phyloP scores from a whole-genome alignment of 2,888 invertebrate genomes.

The Eueremaeus valkanovi region DNA sequence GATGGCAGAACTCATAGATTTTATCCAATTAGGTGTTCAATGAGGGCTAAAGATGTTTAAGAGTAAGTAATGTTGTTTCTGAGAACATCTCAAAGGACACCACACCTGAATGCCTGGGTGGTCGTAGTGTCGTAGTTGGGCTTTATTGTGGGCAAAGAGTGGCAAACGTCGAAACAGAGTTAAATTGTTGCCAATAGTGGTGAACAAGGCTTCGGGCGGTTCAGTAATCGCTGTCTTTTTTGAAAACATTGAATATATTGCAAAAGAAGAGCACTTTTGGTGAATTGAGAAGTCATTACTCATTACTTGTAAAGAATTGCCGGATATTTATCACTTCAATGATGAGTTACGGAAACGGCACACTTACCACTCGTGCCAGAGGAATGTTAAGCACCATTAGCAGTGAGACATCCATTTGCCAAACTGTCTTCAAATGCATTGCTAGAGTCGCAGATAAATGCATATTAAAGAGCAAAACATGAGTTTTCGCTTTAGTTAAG shows the following conservation, averaged over 20 bases:
- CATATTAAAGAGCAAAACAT: slow-evolving; percentile 4
- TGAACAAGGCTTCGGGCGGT: slow-evolving; percentile 10
- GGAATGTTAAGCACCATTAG: slow-evolving; percentile 1
- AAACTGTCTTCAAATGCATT: neutral
- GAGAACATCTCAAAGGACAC: slow-evolving; percentile 23
- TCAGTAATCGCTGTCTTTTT: slow-evolving; percentile 23
- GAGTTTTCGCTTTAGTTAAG: neutral
- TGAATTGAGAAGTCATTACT: slow-evolving; percentile 20
- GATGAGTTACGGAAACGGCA: slow-evolving; percentile 35
- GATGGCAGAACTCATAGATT: too few species aligned
- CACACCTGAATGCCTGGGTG: slow-evolving; percentile 27
- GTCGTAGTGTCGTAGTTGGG: slow-evolving; percentile 9
- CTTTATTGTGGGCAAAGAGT: neutral
- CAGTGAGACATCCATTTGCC: neutral
- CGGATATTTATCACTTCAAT: slow-evolving; percentile 27
- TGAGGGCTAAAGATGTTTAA: slow-evolving; percentile 10
- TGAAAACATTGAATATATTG: slow-evolving; percentile 18
- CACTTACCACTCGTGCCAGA: slow-evolving; percentile 35
- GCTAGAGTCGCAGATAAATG: slow-evolving; percentile 4
- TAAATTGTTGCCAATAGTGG: neutral
- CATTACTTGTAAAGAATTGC: slow-evolving; percentile 20
- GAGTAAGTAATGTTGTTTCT: slow-evolving; percentile 17
- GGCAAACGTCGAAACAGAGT: neutral
- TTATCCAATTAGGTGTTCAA: slow-evolving; percentile 20
- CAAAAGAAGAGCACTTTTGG: slow-evolving; percentile 16